A percentile compares a stretch with the other conserved stretches of the same genome.
phyloP scores from a whole-genome alignment of 2,113 vertebrate species.

The Notiomystis cincta region DNA sequence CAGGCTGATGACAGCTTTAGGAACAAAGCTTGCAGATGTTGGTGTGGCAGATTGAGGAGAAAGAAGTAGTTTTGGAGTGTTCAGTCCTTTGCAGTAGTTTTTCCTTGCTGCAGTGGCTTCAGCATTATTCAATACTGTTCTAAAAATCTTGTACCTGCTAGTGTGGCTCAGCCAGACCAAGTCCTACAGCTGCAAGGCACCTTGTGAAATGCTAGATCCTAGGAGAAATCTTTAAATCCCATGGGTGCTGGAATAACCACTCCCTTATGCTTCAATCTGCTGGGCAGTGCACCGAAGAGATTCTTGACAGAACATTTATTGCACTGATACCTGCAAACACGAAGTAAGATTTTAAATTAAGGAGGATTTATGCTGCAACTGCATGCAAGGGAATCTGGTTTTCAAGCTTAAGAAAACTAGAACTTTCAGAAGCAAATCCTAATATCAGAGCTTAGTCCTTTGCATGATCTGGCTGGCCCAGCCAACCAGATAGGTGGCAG shows the following conservation, averaged over 20 bases:
- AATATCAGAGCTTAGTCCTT: not conserved
- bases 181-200: rapidly evolving
- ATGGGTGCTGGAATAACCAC: not conserved
- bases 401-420: not conserved
- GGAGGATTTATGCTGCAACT: not conserved
- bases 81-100: not conserved
- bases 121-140: not conserved
- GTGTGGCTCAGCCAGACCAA: not conserved
- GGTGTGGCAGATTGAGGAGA: not conserved
- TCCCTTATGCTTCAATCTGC: not conserved
- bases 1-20: not conserved
- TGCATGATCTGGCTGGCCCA: not conserved
- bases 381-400: not conserved
- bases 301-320: not conserved
- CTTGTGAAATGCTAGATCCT: not conserved
- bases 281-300: not conserved
- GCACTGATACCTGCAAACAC: not conserved
- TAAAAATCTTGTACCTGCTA: not conserved
- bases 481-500: not conserved
- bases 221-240: not conserved
- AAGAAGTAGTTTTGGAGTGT: not conserved
- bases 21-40: not conserved
- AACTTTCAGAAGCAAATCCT: not conserved
- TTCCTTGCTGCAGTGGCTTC: not conserved
- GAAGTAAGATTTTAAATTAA: not conserved